Evolutionary conservation across 2,113 vertebrate genomes (phyloP).

Genomic region (Myotis yumanensis): DNA sequence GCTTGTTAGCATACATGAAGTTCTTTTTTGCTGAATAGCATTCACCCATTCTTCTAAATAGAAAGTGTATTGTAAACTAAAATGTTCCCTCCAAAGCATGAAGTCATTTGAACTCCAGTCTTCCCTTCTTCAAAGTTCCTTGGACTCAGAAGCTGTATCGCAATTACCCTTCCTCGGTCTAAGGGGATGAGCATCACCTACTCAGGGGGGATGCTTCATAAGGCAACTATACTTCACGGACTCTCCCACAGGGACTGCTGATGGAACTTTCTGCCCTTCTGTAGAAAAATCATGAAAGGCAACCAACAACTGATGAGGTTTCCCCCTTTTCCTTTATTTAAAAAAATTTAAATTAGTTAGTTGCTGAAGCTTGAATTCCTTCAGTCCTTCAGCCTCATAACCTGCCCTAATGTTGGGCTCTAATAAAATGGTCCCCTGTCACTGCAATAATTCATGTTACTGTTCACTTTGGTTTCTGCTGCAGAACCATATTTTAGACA

Average conservation of each 20-base stretch:
- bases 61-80: conserved; percentile 65
- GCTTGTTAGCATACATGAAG: conserved; percentile 52
- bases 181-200: neutral
- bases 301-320: neutral
- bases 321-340: conserved; percentile 1
- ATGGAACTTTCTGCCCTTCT: neutral
- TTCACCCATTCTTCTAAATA: conserved; percentile 47
- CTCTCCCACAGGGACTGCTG: neutral
- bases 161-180: neutral
- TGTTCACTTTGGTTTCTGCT: conserved; percentile 73
- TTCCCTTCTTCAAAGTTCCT: conserved; percentile 45
- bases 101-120: conserved; percentile 58
- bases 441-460: conserved; percentile 58
- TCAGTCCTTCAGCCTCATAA: conserved; percentile 34
- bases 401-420: conserved; percentile 26
- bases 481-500: conserved; percentile 77
- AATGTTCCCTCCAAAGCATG: conserved; percentile 62
- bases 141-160: neutral
- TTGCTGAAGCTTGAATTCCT: conserved; percentile 49
- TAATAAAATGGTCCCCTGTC: conserved; percentile 51
- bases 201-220: neutral
- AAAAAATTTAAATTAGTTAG: conserved; percentile 39
- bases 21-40: conserved; percentile 64
- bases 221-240: neutral
- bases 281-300: neutral